Evolutionary conservation across 2,113 vertebrate genomes (phyloP).

Genomic region (Cariama cristata): DNA sequence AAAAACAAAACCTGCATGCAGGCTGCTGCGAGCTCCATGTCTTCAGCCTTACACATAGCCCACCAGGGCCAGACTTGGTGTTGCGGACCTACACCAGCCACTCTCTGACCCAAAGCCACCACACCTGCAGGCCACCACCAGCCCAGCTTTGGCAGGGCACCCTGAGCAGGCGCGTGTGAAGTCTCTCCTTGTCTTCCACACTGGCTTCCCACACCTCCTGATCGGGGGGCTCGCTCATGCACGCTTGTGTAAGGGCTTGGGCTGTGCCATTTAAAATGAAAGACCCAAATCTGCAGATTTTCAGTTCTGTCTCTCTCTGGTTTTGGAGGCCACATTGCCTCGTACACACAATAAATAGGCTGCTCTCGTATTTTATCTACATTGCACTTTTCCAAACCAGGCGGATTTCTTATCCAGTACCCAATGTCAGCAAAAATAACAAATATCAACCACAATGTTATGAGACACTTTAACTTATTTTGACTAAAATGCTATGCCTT

Average conservation of each 20-base stretch:
- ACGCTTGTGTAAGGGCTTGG: not conserved
- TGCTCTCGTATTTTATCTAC: not conserved
- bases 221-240: accelerated
- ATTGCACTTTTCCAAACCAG: constrained; percentile 4
- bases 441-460: constrained; percentile 11
- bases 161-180: not conserved
- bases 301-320: not conserved
- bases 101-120: not conserved
- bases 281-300: not conserved
- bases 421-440: constrained; percentile 22
- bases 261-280: not conserved
- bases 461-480: not conserved
- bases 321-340: not conserved
- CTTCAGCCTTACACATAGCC: not conserved
- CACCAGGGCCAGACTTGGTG: accelerated
- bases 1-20: not conserved
- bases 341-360: not conserved
- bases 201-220: accelerated
- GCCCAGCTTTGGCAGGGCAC: not conserved
- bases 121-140: not conserved
- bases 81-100: not conserved
- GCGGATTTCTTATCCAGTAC: constrained; percentile 27
- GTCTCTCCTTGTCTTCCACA: not conserved
- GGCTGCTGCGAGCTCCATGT: not conserved
- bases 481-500: constrained; percentile 11